Evolutionary conservation across 2,797 vertebrate species (phyloP).

Genomic region (Chaetophractus vellerosus): DNA sequence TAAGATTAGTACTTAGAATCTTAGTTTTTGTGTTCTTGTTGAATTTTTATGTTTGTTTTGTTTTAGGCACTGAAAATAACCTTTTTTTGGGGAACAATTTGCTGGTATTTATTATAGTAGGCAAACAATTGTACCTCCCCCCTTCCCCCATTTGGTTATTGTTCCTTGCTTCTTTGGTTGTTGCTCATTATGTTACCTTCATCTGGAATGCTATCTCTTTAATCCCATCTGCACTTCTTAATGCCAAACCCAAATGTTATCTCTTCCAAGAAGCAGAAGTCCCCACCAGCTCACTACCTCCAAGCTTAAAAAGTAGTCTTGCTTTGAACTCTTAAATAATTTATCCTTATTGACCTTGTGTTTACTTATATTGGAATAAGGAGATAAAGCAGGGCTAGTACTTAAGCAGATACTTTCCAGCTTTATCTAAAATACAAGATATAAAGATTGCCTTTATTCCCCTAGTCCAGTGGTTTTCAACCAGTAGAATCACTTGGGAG

Average conservation of each 20-base stretch:
- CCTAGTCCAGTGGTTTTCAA: not conserved
- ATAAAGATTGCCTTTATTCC: not conserved
- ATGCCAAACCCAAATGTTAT: not conserved
- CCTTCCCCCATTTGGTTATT: not conserved
- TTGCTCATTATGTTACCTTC: constrained; percentile 2
- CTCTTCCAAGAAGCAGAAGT: not conserved
- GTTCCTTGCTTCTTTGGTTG: not conserved
- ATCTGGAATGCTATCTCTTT: not conserved
- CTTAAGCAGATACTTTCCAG: not conserved
- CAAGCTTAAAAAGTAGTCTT: not conserved
- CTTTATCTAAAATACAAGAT: not conserved
- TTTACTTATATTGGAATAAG: not conserved
- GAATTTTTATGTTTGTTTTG: constrained; percentile 25
- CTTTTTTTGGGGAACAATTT: constrained; percentile 18
- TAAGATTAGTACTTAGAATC: not conserved
- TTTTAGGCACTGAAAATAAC: constrained; percentile 39
- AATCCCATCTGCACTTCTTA: not conserved
- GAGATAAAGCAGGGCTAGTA: not conserved
- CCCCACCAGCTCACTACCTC: not conserved
- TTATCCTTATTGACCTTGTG: not conserved
- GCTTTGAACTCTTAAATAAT: not conserved
- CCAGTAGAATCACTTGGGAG: not conserved
- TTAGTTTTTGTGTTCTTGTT: constrained; percentile 58
- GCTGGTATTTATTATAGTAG: not conserved
- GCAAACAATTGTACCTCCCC: not conserved